A percentile compares a stretch with the other conserved stretches of the same genome.
phyloP scores from a whole-genome alignment of 2,888 invertebrate genomes.

The Xiphydria camelus region DNA sequence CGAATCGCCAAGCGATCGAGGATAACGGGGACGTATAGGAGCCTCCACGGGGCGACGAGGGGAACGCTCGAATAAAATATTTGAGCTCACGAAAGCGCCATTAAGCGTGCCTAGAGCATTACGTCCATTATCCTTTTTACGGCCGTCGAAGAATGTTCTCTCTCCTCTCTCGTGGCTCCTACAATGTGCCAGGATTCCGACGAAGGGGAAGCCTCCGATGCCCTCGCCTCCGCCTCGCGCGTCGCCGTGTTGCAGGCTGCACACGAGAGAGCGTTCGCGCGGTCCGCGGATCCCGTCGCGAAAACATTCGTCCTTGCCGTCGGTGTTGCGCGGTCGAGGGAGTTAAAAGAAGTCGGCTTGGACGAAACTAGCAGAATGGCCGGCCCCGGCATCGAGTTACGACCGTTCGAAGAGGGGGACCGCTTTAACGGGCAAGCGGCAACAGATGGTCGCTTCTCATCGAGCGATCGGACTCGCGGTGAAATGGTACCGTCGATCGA shows the following conservation, averaged over 20 bases:
- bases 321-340: background rate
- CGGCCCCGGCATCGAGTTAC: conserved; percentile 23
- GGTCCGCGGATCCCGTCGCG: conserved; percentile 18
- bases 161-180: conserved; percentile 8
- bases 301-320: conserved; percentile 18
- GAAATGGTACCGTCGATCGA: conserved; percentile 3
- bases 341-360: conserved; percentile 17
- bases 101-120: too few species aligned
- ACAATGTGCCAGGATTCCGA: background rate
- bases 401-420: conserved; percentile 15
- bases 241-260: too few species aligned
- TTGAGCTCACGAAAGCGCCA: too few species aligned
- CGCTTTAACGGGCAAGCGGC: conserved; percentile 24
- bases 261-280: background rate
- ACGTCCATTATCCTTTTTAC: conserved; percentile 22
- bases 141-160: conserved; percentile 26
- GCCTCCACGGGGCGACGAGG: too few species aligned
- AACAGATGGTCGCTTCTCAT: conserved; percentile 30
- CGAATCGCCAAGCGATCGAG: too few species aligned
- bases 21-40: too few species aligned
- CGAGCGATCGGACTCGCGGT: conserved; percentile 10
- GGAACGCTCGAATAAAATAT: too few species aligned
- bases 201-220: background rate
- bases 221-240: too few species aligned
- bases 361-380: conserved; percentile 23